Conservation (phyloP, 2,797 vertebrate genomes). For the Tamandua tetradactyla region DNA sequence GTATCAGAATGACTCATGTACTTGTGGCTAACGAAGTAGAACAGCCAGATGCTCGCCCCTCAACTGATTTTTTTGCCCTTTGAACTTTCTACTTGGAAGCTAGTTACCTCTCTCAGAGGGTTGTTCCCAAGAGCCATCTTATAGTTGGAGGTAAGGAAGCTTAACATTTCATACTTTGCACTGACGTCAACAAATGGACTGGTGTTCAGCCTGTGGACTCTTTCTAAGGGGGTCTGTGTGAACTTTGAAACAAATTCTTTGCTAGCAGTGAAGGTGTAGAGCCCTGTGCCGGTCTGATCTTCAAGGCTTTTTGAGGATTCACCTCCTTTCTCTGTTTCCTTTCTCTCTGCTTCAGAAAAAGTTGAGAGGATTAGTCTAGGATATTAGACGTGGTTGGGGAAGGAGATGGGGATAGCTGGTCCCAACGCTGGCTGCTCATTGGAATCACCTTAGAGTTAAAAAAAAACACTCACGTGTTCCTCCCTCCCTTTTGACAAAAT, state of each 20-base stretch:
- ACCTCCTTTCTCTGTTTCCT: constrained; percentile 36
- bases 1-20: constrained; percentile 41
- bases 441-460: neutral
- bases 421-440: neutral
- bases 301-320: neutral
- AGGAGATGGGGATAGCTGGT: neutral
- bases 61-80: constrained; percentile 76
- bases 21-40: constrained; percentile 61
- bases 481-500: neutral
- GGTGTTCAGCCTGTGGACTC: neutral
- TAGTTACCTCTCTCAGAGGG: neutral
- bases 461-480: neutral
- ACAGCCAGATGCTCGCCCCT: constrained; percentile 40
- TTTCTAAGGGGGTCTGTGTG: neutral
- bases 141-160: neutral
- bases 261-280: neutral
- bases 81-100: constrained; percentile 59
- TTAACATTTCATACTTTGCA: neutral
- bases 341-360: constrained; percentile 21
- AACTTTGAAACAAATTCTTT: neutral
- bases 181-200: neutral
- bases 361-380: neutral
- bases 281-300: neutral
- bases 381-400: neutral
- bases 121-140: constrained; percentile 42